Conservation (phyloP, 2,888 invertebrate genomes). For the Hypsopygia costalis region DNA sequence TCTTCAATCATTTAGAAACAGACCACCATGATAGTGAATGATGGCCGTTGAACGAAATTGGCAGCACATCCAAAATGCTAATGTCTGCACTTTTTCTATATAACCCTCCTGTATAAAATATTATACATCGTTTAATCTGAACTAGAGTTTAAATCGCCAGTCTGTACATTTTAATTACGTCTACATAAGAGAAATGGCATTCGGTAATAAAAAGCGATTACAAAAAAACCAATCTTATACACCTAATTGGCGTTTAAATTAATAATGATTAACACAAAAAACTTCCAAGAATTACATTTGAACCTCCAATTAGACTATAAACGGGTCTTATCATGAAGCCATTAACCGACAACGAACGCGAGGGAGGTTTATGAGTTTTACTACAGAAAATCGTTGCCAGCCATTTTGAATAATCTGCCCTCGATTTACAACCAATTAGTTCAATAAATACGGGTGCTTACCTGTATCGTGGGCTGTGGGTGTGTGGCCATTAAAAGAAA, state of each 20-base stretch:
- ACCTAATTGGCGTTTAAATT: constrained; percentile 68
- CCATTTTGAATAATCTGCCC: constrained; percentile 66
- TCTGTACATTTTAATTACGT: constrained; percentile 8
- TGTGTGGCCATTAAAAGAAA: constrained; percentile 23
- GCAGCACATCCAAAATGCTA: neutral
- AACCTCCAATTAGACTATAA: constrained; percentile 71
- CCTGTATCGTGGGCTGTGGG: constrained; percentile 39
- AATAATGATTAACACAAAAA: constrained; percentile 65
- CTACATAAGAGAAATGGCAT: constrained; percentile 12
- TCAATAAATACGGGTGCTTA: constrained; percentile 64
- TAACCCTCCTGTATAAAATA: neutral
- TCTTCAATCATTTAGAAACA: neutral
- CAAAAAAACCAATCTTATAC: constrained; percentile 29
- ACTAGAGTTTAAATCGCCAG: constrained; percentile 4
- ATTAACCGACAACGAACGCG: constrained; percentile 65
- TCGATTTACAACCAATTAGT: constrained; percentile 75
- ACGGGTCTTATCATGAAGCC: constrained; percentile 64
- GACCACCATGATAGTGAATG: neutral
- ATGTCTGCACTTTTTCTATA: neutral
- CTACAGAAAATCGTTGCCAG: constrained; percentile 71
- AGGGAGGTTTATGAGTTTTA: constrained; percentile 77
- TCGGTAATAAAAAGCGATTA: constrained; percentile 17
- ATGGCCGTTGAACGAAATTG: neutral
- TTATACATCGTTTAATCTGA: neutral
- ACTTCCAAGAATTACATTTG: constrained; percentile 43